phyloP scores from a whole-genome alignment of 2,888 invertebrate genomes.

The Drosophila austrosaltans region DNA sequence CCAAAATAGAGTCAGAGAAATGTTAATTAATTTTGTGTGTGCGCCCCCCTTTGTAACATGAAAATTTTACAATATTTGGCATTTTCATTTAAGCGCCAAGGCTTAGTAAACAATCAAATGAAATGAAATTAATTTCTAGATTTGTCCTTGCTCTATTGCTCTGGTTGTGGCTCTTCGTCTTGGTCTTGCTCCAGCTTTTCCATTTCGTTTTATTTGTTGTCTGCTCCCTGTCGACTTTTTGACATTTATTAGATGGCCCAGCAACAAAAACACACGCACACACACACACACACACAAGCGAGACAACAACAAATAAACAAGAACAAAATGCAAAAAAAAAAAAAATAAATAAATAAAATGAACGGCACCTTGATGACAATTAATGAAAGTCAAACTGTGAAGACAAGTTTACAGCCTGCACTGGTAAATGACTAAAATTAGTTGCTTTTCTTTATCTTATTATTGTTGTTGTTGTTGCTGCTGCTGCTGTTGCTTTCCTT shows the following conservation, averaged over 20 bases:
- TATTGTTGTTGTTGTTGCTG: no score
- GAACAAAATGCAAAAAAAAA: no score
- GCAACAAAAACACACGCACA: conserved; percentile 5
- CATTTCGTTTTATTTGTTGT: conserved; percentile 6
- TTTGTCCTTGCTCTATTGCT: conserved; percentile 28
- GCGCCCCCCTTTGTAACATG: conserved; percentile 10
- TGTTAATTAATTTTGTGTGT: conserved; percentile 63
- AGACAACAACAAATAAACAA: neutral
- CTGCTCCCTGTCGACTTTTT: conserved; percentile 34
- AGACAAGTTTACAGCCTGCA: conserved; percentile 36
- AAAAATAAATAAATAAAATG: neutral
- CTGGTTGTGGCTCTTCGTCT: neutral
- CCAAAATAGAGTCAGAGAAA: conserved; percentile 26
- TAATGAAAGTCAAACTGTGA: conserved; percentile 47
- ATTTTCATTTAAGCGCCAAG: conserved; percentile 54
- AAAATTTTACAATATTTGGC: conserved; percentile 58
- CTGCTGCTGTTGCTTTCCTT: no score
- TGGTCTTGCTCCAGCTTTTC: neutral
- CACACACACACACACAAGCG: neutral
- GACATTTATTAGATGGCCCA: conserved; percentile 47
- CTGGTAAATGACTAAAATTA: conserved; percentile 24
- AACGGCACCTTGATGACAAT: conserved; percentile 55
- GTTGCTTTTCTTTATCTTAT: conserved; percentile 16
- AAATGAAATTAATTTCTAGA: conserved; percentile 66
- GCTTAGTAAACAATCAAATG: conserved; percentile 33